Evolutionary conservation across 2,888 invertebrate genomes (phyloP).

Genomic region (Notocelia uddmanniana): DNA sequence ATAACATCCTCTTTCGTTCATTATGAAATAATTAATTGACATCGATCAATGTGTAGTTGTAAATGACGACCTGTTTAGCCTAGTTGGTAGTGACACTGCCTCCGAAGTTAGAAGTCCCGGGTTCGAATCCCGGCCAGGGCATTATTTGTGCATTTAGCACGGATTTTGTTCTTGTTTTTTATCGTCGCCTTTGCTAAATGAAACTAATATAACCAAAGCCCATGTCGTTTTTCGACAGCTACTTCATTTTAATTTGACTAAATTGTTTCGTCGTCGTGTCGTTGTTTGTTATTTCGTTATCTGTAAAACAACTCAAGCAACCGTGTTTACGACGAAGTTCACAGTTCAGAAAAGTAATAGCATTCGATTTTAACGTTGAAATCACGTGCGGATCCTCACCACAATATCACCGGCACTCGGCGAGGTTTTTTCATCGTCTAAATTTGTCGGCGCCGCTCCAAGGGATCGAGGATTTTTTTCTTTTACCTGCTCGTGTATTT

Average conservation of each 20-base stretch:
- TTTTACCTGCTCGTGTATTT: conserved; percentile 44
- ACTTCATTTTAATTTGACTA: not conserved
- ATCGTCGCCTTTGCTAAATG: not conserved
- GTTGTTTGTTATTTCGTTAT: not conserved
- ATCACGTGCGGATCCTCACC: conserved; percentile 28
- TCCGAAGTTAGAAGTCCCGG: too few species aligned
- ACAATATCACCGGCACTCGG: conserved; percentile 7
- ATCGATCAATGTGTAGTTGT: too few species aligned
- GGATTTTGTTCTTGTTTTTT: too few species aligned
- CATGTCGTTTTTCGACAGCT: conserved; percentile 10
- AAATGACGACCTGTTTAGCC: too few species aligned
- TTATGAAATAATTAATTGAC: too few species aligned
- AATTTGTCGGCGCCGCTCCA: conserved; percentile 31
- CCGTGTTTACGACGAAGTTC: not conserved
- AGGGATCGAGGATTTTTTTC: conserved; percentile 36
- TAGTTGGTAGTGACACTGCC: too few species aligned
- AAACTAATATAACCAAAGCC: conserved; percentile 3
- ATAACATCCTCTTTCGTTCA: too few species aligned
- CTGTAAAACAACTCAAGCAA: not conserved
- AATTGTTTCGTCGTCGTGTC: too few species aligned
- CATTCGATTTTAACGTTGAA: conserved; percentile 18
- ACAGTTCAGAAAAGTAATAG: not conserved
- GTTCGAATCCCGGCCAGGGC: too few species aligned
- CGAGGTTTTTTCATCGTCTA: conserved; percentile 41
- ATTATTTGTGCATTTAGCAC: too few species aligned